Evolutionary conservation across 2,888 invertebrate species (phyloP).

Genomic region (Aphidius colemani): DNA sequence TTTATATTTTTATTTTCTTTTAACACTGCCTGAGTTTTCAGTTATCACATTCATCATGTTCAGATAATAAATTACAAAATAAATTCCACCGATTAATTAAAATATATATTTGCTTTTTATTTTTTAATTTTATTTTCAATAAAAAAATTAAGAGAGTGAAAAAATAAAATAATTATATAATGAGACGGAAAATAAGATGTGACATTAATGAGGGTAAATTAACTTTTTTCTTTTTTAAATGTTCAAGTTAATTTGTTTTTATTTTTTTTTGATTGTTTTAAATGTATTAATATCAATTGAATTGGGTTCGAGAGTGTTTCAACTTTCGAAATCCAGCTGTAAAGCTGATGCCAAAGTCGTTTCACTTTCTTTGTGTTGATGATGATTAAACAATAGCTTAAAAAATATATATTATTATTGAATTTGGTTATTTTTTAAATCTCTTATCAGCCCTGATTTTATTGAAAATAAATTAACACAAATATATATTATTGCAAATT

Average conservation of each 20-base stretch:
- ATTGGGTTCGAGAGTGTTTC: constrained; percentile 8
- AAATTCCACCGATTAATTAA: constrained; percentile 13
- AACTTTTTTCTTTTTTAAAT: constrained; percentile 4
- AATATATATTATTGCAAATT: not conserved
- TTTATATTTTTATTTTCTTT: too few relatives aligned
- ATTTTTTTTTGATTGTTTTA: constrained; percentile 3
- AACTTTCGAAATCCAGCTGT: constrained; percentile 22
- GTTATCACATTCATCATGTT: too few relatives aligned
- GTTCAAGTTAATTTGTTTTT: constrained; percentile 11
- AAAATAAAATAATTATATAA: constrained; percentile 1
- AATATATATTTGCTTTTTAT: constrained; percentile 26
- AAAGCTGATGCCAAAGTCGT: constrained; percentile 23
- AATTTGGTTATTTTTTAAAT: not conserved
- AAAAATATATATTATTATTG: not conserved
- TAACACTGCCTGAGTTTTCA: too few relatives aligned
- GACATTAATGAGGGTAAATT: constrained; percentile 10
- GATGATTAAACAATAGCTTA: constrained; percentile 19
- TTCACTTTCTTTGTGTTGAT: constrained; percentile 20
- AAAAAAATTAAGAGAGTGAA: not conserved
- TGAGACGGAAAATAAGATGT: not conserved
- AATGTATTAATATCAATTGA: constrained; percentile 15
- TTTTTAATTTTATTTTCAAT: constrained; percentile 19
- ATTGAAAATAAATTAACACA: not conserved
- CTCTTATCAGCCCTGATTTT: not conserved
- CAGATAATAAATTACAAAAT: not conserved